Conservation (phyloP, 2,888 invertebrate genomes). For the Conistra vaccinii region DNA sequence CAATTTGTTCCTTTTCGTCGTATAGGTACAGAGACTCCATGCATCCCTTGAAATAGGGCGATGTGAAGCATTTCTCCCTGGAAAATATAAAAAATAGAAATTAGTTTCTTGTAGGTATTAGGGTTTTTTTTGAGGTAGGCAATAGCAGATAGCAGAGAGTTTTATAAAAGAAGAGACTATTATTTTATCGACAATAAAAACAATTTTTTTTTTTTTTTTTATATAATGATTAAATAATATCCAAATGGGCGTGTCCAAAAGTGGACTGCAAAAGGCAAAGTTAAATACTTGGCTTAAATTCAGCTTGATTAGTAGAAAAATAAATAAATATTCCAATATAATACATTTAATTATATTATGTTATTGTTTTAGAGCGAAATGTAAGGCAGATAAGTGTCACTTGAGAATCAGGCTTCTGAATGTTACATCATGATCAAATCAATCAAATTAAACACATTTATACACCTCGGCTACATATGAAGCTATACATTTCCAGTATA, state of each 20-base stretch:
- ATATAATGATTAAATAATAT: too few relatives aligned
- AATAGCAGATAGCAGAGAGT: constrained; percentile 8
- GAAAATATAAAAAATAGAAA: constrained; percentile 69
- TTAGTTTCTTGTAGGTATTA: constrained; percentile 21
- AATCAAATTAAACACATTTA: neutral
- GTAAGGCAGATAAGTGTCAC: constrained; percentile 24
- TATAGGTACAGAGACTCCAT: constrained; percentile 94
- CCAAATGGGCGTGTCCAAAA: constrained; percentile 9
- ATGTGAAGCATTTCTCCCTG: constrained; percentile 95
- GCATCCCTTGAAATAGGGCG: constrained; percentile 95
- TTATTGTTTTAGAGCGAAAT: neutral
- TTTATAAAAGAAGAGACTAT: too few relatives aligned
- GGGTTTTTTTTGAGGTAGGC: neutral
- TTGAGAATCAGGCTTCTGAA: neutral
- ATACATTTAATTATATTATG: neutral
- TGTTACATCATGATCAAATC: neutral
- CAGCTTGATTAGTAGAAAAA: constrained; percentile 9
- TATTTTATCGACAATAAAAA: too few relatives aligned
- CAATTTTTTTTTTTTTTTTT: neutral
- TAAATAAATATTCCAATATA: constrained; percentile 19
- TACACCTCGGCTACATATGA: too few relatives aligned
- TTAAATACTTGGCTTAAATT: neutral
- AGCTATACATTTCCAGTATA: too few relatives aligned
- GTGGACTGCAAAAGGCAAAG: neutral
- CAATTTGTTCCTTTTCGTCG: constrained; percentile 94